These are phyloP conservation scores for Chaenodraco wilsoni DNA, from an alignment of 2,797 vertebrate species.

Conservation along the genomic window DNA sequence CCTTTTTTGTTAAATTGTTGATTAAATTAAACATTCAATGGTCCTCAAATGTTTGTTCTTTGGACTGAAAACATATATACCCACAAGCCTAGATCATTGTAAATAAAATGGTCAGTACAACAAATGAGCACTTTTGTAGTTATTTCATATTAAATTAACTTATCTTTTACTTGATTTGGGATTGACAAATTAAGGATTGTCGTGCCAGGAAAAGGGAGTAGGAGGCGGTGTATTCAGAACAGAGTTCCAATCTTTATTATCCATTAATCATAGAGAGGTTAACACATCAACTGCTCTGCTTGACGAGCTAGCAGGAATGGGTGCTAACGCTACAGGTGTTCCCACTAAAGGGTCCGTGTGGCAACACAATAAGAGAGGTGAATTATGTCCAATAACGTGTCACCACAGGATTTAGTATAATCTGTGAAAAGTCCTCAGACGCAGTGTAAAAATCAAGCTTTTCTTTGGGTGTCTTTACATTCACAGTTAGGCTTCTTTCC, in stretches of 20 bases:
- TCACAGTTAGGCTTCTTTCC: slow-evolving; percentile 61
- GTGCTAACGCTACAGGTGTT: too few relatives aligned
- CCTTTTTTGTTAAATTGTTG: not conserved
- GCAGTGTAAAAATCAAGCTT: slow-evolving; percentile 62
- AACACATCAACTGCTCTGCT: too few relatives aligned
- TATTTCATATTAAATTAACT: not conserved
- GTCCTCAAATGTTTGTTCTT: not conserved
- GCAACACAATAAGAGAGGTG: too few relatives aligned
- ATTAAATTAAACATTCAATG: slow-evolving; percentile 13
- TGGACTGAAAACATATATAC: slow-evolving; percentile 9
- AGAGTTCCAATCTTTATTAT: too few relatives aligned
- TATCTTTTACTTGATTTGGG: not conserved
- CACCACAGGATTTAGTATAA: slow-evolving; percentile 14
- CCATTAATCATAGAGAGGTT: too few relatives aligned
- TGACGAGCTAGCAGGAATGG: too few relatives aligned
- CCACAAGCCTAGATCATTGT: not conserved
- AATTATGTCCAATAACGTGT: too few relatives aligned
- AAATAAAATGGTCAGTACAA: not conserved
- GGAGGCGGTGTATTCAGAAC: too few relatives aligned
- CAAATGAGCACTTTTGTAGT: not conserved
- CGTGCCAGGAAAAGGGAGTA: too few relatives aligned
- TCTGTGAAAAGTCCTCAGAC: slow-evolving; percentile 27
- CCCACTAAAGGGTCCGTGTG: too few relatives aligned
- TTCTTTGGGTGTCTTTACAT: slow-evolving; percentile 61
- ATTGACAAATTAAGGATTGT: not conserved